Evolutionary conservation across 2,888 invertebrate species (phyloP), one percentile per base, ranked within the genome.

Genomic region (Frankliniella fusca): DNA sequence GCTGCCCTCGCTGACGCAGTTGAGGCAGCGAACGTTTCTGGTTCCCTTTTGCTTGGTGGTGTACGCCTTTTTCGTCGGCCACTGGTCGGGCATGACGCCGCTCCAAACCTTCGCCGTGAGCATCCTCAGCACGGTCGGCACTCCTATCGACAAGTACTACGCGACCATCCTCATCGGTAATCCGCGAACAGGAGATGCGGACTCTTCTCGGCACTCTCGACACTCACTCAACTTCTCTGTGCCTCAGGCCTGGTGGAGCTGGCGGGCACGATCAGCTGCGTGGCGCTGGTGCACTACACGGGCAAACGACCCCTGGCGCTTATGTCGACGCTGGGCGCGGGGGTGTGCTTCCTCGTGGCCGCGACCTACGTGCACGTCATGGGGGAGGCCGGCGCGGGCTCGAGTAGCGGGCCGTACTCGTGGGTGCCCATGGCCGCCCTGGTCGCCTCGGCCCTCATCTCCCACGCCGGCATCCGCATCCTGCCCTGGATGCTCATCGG

Each of bases 401-500:
- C 83, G 54, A 81, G 38, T 0, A 83, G 84, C 5, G 80, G 81
- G 70, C 70, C 70, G 0, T 86, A 86, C 82, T 85, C 87, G 12
- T 95, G 94, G 94, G 87, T 94, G 3, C 94, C 95, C 0, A 90
- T 92, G 28, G 90, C 90, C 0, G 89, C 93, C 0, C 87, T 95
- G 28, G 90, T 94, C 85, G 87, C 91, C 0, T 89, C 93, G 9
- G 94, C 94, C 0, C 91, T 94, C 85, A 88, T 93, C 80, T 91
- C 93, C 0, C 94, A 94, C 86, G 88, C 92, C 5, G 92, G 93
- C 0, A 93, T 95, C 80, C 89, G 94, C 82, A 88, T 93, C 83
- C 87, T 95, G 80, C 94, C 95, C 0, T 95, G 95, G 95, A 92
- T 95, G 84, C 89, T 95, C 18, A 93, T 94, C 76, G 94, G 94